phyloP scores from a whole-genome alignment of 2,888 invertebrate genomes.

The Mamestra brassicae region DNA sequence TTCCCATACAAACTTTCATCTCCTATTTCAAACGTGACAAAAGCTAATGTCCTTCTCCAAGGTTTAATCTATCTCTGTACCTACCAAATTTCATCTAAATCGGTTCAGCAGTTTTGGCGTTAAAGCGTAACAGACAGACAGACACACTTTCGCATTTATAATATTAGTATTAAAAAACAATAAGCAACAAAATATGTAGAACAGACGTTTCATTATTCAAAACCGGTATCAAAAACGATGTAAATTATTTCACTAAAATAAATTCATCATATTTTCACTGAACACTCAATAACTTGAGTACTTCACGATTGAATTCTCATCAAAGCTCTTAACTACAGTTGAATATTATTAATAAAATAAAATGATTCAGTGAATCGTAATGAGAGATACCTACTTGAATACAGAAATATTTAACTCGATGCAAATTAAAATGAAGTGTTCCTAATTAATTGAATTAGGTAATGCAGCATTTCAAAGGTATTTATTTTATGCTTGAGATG shows the following conservation, averaged over 20 bases:
- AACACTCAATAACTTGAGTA: conserved; percentile 9
- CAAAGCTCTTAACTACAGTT: conserved; percentile 25
- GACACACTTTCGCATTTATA: no score
- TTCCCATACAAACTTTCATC: no score
- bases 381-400: conserved; percentile 23
- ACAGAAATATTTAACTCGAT: conserved; percentile 26
- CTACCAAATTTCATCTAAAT: no score
- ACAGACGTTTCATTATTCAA: not conserved
- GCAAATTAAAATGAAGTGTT: conserved; percentile 24
- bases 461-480: conserved; percentile 30
- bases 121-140: no score
- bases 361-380: conserved; percentile 30
- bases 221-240: not conserved
- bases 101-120: no score
- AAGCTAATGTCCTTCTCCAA: no score
- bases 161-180: no score
- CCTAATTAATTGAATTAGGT: conserved; percentile 30
- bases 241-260: conserved; percentile 2
- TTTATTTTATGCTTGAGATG: conserved; percentile 22
- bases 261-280: not conserved
- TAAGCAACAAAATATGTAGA: not conserved
- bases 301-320: conserved; percentile 34
- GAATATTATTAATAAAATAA: conserved; percentile 31
- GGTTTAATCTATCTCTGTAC: no score
- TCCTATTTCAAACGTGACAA: no score